Conservation (phyloP, 2,797 vertebrate species). For the Tiaroga cobitis region DNA sequence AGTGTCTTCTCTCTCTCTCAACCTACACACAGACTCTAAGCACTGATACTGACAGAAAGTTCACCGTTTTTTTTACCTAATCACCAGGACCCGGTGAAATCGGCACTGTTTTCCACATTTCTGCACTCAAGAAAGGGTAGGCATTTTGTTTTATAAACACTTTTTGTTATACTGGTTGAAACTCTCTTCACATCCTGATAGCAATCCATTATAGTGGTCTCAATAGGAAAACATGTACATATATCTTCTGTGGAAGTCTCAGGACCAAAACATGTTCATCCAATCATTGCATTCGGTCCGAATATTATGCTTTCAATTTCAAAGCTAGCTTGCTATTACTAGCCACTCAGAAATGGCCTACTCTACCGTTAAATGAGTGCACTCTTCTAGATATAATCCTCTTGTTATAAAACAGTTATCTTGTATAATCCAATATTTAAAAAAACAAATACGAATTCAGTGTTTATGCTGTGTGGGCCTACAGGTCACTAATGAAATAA, state of each 20-base stretch:
- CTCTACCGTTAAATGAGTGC: neutral
- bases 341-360: neutral
- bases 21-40: neutral
- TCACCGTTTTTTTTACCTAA: neutral
- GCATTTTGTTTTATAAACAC: neutral
- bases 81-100: neutral
- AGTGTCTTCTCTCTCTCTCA: neutral
- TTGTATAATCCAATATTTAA: conserved; percentile 1
- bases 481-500: conserved; percentile 15
- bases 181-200: neutral
- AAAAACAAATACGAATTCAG: neutral
- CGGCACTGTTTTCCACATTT: neutral
- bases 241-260: neutral
- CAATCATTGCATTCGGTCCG: neutral
- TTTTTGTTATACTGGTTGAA: neutral
- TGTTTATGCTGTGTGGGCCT: neutral
- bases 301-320: neutral
- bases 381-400: neutral
- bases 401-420: neutral
- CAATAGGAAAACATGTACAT: neutral
- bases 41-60: neutral
- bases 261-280: neutral
- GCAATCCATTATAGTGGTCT: neutral
- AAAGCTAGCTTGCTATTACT: neutral
- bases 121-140: neutral